These are phyloP conservation scores for Cyprinodon brontotheroides DNA, from an alignment of 2,113 vertebrate species.

Conservation along the genomic window DNA sequence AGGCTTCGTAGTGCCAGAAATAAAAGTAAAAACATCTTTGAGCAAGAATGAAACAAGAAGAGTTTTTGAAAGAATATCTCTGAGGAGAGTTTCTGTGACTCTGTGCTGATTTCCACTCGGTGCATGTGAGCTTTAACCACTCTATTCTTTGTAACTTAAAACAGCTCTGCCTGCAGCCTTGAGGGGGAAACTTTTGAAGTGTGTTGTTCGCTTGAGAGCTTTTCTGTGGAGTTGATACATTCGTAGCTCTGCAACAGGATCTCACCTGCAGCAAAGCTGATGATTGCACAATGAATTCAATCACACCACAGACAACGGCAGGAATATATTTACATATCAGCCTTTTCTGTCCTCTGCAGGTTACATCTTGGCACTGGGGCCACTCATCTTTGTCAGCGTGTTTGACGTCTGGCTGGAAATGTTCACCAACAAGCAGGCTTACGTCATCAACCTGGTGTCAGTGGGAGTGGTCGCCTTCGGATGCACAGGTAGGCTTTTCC, in stretches of 20 bases:
- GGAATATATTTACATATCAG: not conserved
- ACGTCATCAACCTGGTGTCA: constrained; percentile 89
- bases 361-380: constrained; percentile 91
- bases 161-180: constrained; percentile 40
- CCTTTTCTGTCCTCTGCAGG: constrained; percentile 75
- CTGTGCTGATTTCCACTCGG: not conserved
- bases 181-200: constrained; percentile 48
- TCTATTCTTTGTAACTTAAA: constrained; percentile 28
- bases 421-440: constrained; percentile 88
- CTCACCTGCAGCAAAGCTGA: constrained; percentile 18
- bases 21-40: constrained; percentile 12
- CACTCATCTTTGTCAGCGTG: constrained; percentile 92
- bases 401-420: constrained; percentile 94
- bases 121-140: constrained; percentile 16
- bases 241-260: constrained; percentile 1
- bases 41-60: not conserved
- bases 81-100: constrained; percentile 1
- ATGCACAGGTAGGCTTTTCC: constrained; percentile 89
- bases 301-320: constrained; percentile 7
- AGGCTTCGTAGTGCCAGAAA: constrained; percentile 2
- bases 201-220: constrained; percentile 24
- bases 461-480: constrained; percentile 96
- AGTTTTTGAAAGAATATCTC: not conserved
- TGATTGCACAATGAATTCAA: constrained; percentile 1
- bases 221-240: constrained; percentile 31